Conservation (phyloP, 2,113 vertebrate genomes). For the Motacilla alba region DNA sequence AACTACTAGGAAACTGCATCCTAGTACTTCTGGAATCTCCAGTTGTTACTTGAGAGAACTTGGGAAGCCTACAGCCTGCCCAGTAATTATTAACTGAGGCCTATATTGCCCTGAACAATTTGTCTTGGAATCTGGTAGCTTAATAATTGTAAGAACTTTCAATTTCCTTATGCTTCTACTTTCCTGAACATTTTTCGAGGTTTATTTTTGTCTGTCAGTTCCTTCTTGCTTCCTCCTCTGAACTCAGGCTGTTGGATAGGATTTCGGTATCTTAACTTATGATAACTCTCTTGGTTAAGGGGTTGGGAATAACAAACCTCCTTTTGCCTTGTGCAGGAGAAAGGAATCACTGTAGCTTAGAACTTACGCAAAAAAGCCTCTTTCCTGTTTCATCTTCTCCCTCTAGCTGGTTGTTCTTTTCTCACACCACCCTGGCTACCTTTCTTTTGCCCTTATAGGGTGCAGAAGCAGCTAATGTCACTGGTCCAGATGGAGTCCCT, state of each 20-base stretch:
- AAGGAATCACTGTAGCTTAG: neutral
- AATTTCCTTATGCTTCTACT: neutral
- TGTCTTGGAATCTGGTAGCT: neutral
- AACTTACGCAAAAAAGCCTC: neutral
- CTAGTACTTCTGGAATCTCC: neutral
- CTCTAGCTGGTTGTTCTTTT: neutral
- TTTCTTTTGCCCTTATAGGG: constrained; percentile 72
- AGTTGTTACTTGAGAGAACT: neutral
- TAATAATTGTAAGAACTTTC: neutral
- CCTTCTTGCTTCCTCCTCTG: neutral
- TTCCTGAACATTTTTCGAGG: neutral
- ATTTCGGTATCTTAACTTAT: neutral
- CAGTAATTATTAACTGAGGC: neutral
- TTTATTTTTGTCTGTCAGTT: neutral
- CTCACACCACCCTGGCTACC: neutral
- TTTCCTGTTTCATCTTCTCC: neutral
- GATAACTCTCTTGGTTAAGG: neutral
- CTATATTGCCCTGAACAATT: neutral
- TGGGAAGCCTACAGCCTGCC: neutral
- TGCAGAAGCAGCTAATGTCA: constrained; percentile 94
- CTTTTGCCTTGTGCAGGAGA: neutral
- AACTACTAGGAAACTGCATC: neutral
- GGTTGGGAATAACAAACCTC: neutral
- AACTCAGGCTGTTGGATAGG: neutral
- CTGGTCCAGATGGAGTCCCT: constrained; percentile 88